phyloP scores from a whole-genome alignment of 2,888 invertebrate species.

The Cephus rjabovi region DNA sequence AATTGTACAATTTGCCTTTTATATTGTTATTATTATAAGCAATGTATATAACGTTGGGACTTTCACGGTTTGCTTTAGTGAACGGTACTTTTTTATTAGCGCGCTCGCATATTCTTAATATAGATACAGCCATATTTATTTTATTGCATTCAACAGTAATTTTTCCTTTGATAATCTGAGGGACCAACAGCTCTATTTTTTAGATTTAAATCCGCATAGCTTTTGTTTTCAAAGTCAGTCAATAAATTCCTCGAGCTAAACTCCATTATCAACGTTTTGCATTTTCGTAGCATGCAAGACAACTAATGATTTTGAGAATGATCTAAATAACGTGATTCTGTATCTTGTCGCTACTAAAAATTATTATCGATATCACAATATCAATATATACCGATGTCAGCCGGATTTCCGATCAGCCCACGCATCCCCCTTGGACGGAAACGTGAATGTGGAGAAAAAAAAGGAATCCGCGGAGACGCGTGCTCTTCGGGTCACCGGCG shows the following conservation, averaged over 20 bases:
- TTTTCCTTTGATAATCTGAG: background rate
- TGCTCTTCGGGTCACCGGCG: slow-evolving; percentile 39
- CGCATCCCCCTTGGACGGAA: slow-evolving; percentile 11
- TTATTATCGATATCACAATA: background rate
- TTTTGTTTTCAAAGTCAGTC: background rate
- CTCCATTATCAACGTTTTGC: no score
- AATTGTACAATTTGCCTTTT: background rate
- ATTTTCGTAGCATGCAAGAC: no score
- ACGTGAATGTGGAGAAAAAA: slow-evolving; percentile 13
- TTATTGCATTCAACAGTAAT: background rate
- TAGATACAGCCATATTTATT: background rate
- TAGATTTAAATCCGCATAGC: background rate
- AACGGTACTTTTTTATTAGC: background rate
- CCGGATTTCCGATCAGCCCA: background rate
- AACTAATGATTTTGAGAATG: no score
- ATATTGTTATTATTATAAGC: background rate
- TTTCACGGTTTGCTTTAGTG: background rate
- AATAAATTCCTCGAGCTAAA: background rate
- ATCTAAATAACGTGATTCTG: no score
- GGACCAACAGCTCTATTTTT: background rate
- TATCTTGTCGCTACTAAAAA: background rate
- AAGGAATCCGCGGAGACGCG: slow-evolving; percentile 29
- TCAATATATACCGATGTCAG: background rate
- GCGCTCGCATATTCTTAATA: background rate
- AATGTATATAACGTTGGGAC: background rate